A percentile compares a stretch with the other conserved stretches of the same genome.
Conservation (phyloP, 2,113 vertebrate genomes). For the Zingel zingel region DNA sequence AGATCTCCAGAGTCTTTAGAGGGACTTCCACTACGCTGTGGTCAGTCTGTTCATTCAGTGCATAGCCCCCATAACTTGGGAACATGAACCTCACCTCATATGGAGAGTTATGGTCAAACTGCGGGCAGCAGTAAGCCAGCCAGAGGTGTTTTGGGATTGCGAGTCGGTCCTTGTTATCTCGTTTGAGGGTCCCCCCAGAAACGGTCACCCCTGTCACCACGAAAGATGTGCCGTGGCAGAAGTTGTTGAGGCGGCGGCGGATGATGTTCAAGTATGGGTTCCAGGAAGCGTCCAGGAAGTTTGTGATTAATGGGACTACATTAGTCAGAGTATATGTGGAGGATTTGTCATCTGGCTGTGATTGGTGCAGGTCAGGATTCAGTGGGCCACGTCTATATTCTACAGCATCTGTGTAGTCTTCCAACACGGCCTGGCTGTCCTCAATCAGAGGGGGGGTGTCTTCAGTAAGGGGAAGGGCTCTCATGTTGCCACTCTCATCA, state of each 20-base stretch:
- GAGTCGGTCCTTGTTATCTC: constrained; percentile 67
- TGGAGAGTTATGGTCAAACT: constrained; percentile 79
- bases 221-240: constrained; percentile 76
- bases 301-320: constrained; percentile 81
- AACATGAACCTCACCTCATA: constrained; percentile 84
- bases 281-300: constrained; percentile 77
- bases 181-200: constrained; percentile 63
- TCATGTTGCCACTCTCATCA: constrained; percentile 76
- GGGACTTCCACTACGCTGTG: constrained; percentile 77
- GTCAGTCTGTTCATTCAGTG: constrained; percentile 67
- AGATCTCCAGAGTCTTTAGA: constrained; percentile 77
- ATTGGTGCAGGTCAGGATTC: constrained; percentile 85
- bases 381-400: constrained; percentile 80
- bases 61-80: constrained; percentile 77
- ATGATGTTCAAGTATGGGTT: constrained; percentile 67
- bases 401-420: constrained; percentile 79
- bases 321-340: constrained; percentile 89
- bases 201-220: constrained; percentile 75
- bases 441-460: constrained; percentile 70
- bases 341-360: constrained; percentile 73
- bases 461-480: constrained; percentile 67
- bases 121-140: constrained; percentile 82
- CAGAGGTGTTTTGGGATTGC: constrained; percentile 78
- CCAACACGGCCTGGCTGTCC: constrained; percentile 78
- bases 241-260: constrained; percentile 82